Evolutionary conservation across 2,888 invertebrate species (phyloP).

Genomic region (Leptura quadrifasciata): DNA sequence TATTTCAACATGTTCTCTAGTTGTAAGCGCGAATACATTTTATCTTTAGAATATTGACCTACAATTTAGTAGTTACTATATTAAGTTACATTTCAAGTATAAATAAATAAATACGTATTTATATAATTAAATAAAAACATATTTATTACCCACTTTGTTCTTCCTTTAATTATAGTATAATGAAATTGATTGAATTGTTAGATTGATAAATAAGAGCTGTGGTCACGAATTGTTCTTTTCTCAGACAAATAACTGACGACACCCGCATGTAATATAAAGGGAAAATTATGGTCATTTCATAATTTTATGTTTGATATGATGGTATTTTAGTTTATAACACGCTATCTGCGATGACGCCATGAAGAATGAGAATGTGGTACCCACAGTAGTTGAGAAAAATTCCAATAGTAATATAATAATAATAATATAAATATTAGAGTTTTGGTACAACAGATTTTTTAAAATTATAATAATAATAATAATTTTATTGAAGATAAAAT

Average conservation of each 20-base stretch:
- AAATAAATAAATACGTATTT: background rate
- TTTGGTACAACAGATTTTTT: no score
- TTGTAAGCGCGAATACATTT: background rate
- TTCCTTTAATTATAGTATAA: conserved; percentile 26
- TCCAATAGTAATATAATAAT: background rate
- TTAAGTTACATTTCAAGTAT: background rate
- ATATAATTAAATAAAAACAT: background rate
- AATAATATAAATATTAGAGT: no score
- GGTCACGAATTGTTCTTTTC: conserved; percentile 31
- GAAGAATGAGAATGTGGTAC: no score
- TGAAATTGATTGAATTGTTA: conserved; percentile 41
- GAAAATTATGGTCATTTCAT: conserved; percentile 34
- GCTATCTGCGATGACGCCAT: conserved; percentile 9
- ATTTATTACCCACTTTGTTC: conserved; percentile 7
- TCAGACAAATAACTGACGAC: conserved; percentile 45
- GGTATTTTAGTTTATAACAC: conserved; percentile 15
- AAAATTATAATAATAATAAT: no score
- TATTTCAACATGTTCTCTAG: background rate
- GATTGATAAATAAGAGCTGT: conserved; percentile 18
- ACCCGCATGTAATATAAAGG: conserved; percentile 46
- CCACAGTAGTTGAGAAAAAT: background rate
- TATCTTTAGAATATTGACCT: background rate
- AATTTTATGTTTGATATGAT: conserved; percentile 14
- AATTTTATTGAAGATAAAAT: no score
- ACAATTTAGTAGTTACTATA: background rate